A percentile compares a stretch with the other conserved stretches of the same genome.
Conservation (phyloP, 1,140 invertebrate genomes). For the Drosophila prosaltans region DNA sequence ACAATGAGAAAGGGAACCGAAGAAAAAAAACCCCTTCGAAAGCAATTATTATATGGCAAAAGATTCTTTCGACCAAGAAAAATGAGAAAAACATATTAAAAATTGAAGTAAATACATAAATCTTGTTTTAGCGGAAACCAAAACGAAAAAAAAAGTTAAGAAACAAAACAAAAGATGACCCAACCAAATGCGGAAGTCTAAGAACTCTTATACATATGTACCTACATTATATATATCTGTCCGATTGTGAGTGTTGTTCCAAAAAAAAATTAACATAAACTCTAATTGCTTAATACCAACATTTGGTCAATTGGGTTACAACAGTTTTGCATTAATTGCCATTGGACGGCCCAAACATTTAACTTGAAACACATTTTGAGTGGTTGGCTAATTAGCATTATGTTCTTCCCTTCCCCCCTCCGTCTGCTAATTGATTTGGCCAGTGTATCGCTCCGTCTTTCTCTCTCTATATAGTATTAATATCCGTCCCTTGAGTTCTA, state of each 20-base stretch:
- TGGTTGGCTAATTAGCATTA: slow-evolving; percentile 62
- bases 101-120: slow-evolving; percentile 75
- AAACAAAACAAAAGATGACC: slow-evolving; percentile 33
- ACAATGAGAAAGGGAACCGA: slow-evolving; percentile 33
- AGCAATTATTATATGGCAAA: slow-evolving; percentile 65
- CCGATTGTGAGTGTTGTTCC: not conserved
- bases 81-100: slow-evolving; percentile 58
- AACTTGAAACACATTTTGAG: slow-evolving; percentile 27
- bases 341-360: slow-evolving; percentile 41
- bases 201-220: slow-evolving; percentile 16
- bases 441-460: slow-evolving; percentile 36
- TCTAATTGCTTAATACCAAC: slow-evolving; percentile 68
- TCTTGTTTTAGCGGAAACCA: slow-evolving; percentile 70
- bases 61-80: slow-evolving; percentile 33
- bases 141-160: slow-evolving; percentile 26
- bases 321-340: slow-evolving; percentile 48
- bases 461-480: slow-evolving; percentile 38
- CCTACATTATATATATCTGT: not conserved
- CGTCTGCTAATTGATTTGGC: slow-evolving; percentile 61
- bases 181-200: slow-evolving; percentile 35
- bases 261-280: slow-evolving; percentile 55
- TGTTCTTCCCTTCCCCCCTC: slow-evolving; percentile 32
- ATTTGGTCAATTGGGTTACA: slow-evolving; percentile 33
- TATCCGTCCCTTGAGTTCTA: slow-evolving; percentile 33
- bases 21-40: slow-evolving; percentile 44